Evolutionary conservation across 64 coral and sea anemone species (phyloP), one percentile per base, ranked within the genome.

Genomic region (Pachyseris speciosa): DNA sequence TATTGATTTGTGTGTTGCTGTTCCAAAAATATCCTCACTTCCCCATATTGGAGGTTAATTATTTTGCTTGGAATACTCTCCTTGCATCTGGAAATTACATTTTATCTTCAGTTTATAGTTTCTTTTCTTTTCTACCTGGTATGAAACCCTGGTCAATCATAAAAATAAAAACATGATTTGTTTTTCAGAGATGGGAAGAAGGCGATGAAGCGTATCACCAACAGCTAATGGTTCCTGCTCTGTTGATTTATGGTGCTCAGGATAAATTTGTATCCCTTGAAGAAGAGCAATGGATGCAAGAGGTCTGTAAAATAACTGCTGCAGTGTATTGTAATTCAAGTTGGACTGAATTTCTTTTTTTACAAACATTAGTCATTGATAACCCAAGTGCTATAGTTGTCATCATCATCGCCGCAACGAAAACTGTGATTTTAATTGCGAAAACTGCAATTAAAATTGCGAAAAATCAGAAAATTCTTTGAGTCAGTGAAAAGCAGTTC

Each of bases 171-270:
- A 36, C 58, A 33, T 22, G 1, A 36, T 7, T 5, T 86, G 25
- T 88, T 88, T 74, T 51, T 25, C 43, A 92, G 89, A 83, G 57
- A 30, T 92, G 95, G 95, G 81, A 89, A 49, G 91, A 85, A 53
- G 95, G 95, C 19, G 95, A 87, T 64, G 97, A 95, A 64, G 20
- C 26, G 40, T 99, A 95, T 44, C 97, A 99, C 28, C 84, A 69
- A 41, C 87, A 95, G n/a, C 83, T 99, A 0, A 93, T 99, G 97
- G 97, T 95, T 45, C 89, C 97, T 40, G 90, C 85, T 58, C 27
- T 99, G 80, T 83, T 99, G 80, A 94, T 99, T 78, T 94, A 99
- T 84, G 97, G 97, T 76, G 86, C 86, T 73, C 80, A 99, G 44
- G 97, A 99, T 59, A 95, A 86, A 78, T 95, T 99, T 95, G 97